These are phyloP conservation scores for Elanoides forficatus DNA, from an alignment of 2,113 vertebrate genomes.

Conservation along the genomic window DNA sequence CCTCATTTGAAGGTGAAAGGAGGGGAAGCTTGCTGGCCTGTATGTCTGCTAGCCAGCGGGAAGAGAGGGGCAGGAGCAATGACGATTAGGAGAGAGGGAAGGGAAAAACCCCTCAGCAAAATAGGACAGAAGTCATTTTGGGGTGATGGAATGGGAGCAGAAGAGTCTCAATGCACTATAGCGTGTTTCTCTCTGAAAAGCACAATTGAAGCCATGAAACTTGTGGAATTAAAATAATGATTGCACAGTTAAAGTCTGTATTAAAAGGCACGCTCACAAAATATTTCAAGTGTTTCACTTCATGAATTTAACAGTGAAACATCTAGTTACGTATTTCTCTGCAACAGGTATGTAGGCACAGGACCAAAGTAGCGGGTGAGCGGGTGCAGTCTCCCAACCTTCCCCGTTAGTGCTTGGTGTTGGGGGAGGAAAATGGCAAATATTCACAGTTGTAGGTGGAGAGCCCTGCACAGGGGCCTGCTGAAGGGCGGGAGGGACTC, in stretches of 20 bases:
- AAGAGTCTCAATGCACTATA: not conserved
- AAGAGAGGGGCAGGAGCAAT: not conserved
- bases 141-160: not conserved
- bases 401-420: not conserved
- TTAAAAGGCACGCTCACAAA: not conserved
- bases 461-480: not conserved
- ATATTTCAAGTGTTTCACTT: not conserved
- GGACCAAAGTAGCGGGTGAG: not conserved
- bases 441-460: not conserved
- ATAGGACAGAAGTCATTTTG: not conserved
- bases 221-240: not conserved
- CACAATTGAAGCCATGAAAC: not conserved
- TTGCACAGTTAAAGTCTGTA: not conserved
- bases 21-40: not conserved
- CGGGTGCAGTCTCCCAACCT: not conserved
- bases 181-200: not conserved
- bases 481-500: not conserved
- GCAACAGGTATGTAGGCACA: not conserved
- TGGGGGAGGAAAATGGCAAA: not conserved
- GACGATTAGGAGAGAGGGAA: not conserved
- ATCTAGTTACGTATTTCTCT: not conserved
- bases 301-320: not conserved
- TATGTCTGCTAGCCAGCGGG: not conserved
- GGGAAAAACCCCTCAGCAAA: rapidly evolving
- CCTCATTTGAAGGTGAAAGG: not conserved